Conservation (phyloP, 2,888 invertebrate genomes). For the Halictus quadricinctus region DNA sequence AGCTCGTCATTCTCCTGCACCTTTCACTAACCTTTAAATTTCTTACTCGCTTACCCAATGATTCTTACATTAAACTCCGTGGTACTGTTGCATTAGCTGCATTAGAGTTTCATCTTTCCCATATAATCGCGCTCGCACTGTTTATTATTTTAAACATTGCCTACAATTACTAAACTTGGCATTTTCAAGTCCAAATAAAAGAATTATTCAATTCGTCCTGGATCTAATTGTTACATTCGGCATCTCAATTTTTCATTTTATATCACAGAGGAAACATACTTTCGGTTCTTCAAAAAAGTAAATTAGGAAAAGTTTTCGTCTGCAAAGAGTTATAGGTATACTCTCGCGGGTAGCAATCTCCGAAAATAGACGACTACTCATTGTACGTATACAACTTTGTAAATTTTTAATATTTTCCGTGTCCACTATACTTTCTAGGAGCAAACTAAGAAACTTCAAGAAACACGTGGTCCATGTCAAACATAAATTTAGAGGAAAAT, state of each 20-base stretch:
- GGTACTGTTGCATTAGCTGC: neutral
- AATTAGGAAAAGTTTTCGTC: too few relatives aligned
- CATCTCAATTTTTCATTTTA: too few relatives aligned
- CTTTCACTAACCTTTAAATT: constrained; percentile 6
- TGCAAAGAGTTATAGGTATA: too few relatives aligned
- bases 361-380: too few relatives aligned
- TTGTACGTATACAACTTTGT: too few relatives aligned
- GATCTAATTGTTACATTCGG: neutral
- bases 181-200: neutral
- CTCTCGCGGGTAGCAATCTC: too few relatives aligned
- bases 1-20: neutral
- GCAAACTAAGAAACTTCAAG: too few relatives aligned
- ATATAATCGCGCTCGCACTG: neutral
- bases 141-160: neutral
- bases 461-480: neutral
- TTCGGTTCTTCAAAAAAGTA: too few relatives aligned
- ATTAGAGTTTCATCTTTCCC: neutral
- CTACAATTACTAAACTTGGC: neutral
- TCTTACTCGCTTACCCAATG: constrained; percentile 6
- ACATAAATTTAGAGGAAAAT: neutral
- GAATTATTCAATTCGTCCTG: neutral
- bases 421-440: too few relatives aligned
- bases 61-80: neutral
- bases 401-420: too few relatives aligned
- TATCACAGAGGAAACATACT: too few relatives aligned